phyloP scores from a whole-genome alignment of 2,797 vertebrate genomes.

The Argyrosomus regius region DNA sequence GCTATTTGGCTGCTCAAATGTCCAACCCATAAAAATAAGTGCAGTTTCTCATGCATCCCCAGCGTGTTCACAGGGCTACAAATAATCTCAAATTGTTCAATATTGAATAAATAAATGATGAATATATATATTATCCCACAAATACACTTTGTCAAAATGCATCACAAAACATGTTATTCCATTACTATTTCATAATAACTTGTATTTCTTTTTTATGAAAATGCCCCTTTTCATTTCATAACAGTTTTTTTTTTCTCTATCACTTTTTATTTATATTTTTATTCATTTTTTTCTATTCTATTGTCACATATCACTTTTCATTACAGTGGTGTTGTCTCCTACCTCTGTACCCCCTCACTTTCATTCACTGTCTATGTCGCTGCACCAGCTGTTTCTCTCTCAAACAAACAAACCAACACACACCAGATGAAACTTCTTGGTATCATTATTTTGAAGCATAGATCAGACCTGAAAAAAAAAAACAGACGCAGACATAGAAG shows the following conservation, averaged over 20 bases:
- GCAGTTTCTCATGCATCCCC: background rate
- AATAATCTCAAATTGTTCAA: background rate
- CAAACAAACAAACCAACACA: too few species aligned
- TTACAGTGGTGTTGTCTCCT: too few species aligned
- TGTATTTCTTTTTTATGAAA: background rate
- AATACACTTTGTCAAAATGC: background rate
- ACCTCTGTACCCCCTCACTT: too few species aligned
- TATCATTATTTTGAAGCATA: too few species aligned
- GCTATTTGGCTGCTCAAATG: constrained; percentile 12
- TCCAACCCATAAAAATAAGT: constrained; percentile 13
- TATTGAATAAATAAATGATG: background rate
- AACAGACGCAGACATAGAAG: too few species aligned
- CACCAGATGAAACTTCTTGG: too few species aligned
- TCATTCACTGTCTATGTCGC: too few species aligned
- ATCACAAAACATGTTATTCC: background rate
- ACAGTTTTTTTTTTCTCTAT: background rate
- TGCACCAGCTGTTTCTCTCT: too few species aligned
- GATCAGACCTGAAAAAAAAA: too few species aligned
- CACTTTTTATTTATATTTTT: background rate
- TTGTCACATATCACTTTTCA: background rate
- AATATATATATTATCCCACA: background rate
- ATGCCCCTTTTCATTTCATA: background rate
- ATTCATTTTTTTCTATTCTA: too few species aligned
- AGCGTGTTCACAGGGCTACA: background rate
- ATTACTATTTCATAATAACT: background rate